Evolutionary conservation across 2,113 vertebrate genomes (phyloP).

Genomic region (Jacana jacana): DNA sequence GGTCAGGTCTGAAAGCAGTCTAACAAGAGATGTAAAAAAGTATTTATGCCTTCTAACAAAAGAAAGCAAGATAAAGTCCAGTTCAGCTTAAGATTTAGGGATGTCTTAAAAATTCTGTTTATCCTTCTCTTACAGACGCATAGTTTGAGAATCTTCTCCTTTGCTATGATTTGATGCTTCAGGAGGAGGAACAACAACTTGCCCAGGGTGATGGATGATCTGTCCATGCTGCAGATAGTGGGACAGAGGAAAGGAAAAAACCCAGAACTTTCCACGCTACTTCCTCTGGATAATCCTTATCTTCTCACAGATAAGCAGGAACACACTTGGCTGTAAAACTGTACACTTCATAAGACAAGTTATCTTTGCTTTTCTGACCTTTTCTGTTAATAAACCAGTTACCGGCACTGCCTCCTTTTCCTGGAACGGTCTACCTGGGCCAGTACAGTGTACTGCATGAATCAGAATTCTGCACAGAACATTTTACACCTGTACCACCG

Average conservation of each 20-base stretch:
- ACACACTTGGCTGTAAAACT: not conserved
- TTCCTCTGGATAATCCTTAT: not conserved
- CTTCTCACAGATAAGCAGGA: not conserved
- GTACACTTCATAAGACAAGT: not conserved
- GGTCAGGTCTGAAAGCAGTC: not conserved
- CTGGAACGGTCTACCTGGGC: not conserved
- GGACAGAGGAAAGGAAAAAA: not conserved
- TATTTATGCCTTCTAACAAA: constrained; percentile 3
- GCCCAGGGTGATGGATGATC: not conserved
- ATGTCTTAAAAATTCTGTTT: constrained; percentile 17
- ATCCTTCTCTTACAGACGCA: not conserved
- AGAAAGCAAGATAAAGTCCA: not conserved
- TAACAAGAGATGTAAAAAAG: not conserved
- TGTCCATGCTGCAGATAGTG: not conserved
- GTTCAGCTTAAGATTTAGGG: not conserved
- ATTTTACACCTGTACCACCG: not conserved
- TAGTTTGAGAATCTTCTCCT: not conserved
- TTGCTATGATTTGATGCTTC: not conserved
- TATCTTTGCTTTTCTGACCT: not conserved
- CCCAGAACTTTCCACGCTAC: not conserved
- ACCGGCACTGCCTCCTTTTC: not conserved
- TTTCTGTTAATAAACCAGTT: not conserved
- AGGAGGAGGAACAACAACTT: not conserved
- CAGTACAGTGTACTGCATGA: not conserved
- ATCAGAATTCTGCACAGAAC: not conserved